Conservation (phyloP, 2,113 vertebrate genomes). For the Petrocephalus zakoni region DNA sequence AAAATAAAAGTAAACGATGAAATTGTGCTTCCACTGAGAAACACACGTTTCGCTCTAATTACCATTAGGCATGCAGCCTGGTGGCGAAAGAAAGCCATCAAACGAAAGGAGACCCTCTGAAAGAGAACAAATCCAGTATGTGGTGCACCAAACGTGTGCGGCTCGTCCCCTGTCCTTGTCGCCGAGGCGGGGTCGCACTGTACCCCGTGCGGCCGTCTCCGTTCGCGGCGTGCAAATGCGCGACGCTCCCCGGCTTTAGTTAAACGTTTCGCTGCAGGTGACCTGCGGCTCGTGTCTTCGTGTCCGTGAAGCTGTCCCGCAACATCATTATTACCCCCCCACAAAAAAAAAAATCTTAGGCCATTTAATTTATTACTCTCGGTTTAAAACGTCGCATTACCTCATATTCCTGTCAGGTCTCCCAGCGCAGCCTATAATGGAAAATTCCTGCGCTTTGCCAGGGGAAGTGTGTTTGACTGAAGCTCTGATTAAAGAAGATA, state of each 20-base stretch:
- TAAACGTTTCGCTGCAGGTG: not conserved
- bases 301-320: not conserved
- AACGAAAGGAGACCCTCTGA: not conserved
- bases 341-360: not conserved
- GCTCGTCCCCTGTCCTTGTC: not conserved
- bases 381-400: slow-evolving; percentile 33
- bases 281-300: not conserved
- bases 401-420: slow-evolving; percentile 33
- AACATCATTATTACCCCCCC: slow-evolving; percentile 15
- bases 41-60: not conserved
- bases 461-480: slow-evolving; percentile 21
- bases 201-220: not conserved
- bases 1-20: not conserved
- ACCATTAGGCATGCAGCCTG: not conserved
- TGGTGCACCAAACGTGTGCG: not conserved
- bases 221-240: not conserved
- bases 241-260: not conserved
- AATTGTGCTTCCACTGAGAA: not conserved
- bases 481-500: slow-evolving; percentile 29
- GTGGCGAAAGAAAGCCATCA: not conserved
- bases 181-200: not conserved
- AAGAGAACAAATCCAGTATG: not conserved
- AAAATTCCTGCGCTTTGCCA: slow-evolving; percentile 24
- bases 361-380: slow-evolving; percentile 29
- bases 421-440: slow-evolving; percentile 29